These are phyloP conservation scores for Philereme vetulata DNA, from an alignment of 2,888 invertebrate genomes.

Conservation along the genomic window DNA sequence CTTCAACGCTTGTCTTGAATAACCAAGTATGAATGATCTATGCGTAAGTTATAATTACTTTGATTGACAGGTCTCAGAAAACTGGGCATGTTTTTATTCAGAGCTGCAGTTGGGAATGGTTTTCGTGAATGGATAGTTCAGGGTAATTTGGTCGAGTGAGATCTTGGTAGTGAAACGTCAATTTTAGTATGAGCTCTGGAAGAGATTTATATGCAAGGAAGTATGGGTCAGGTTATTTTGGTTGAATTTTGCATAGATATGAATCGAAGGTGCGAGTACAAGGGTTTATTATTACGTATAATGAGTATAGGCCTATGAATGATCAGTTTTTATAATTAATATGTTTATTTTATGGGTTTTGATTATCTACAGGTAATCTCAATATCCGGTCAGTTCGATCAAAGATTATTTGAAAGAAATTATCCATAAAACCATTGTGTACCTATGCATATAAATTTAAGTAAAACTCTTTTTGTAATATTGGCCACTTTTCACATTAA, in stretches of 20 bases:
- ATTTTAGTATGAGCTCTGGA: constrained; percentile 31
- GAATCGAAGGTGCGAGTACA: constrained; percentile 50
- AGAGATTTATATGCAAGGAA: constrained; percentile 10
- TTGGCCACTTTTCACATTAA: no score
- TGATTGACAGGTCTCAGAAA: constrained; percentile 26
- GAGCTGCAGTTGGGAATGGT: constrained; percentile 14
- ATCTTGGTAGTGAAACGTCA: constrained; percentile 23
- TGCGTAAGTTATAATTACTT: constrained; percentile 16
- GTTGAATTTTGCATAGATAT: constrained; percentile 42
- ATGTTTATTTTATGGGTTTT: neutral
- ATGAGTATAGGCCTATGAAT: constrained; percentile 42
- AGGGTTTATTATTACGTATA: constrained; percentile 24
- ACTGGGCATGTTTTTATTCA: constrained; percentile 19
- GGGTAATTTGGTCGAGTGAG: constrained; percentile 15
- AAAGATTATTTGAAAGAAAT: no score
- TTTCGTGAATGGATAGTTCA: constrained; percentile 13
- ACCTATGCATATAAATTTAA: no score
- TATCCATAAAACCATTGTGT: no score
- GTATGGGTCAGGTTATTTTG: constrained; percentile 33
- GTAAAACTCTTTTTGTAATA: no score
- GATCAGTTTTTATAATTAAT: constrained; percentile 35
- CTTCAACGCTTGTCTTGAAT: constrained; percentile 6
- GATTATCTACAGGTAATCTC: no score
- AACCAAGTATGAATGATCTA: constrained; percentile 23
- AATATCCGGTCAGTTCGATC: no score